Conservation (phyloP, 2,113 vertebrate genomes). For the Cinclus cinclus region DNA sequence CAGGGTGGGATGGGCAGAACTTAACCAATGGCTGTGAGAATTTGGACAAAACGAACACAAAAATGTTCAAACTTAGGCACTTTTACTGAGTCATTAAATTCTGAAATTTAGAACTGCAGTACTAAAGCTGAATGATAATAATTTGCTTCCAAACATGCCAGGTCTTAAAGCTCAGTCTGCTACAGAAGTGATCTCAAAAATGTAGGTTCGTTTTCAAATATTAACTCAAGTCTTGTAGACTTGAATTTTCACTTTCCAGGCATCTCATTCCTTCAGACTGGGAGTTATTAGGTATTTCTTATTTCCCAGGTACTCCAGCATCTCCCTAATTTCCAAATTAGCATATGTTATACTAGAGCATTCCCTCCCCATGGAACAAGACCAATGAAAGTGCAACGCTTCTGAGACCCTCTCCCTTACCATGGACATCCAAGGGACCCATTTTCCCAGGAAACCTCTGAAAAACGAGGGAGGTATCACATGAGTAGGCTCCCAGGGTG, state of each 20-base stretch:
- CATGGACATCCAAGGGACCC: not conserved
- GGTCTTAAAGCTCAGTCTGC: not conserved
- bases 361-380: not conserved
- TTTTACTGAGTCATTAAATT: not conserved
- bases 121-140: not conserved
- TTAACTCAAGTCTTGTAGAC: not conserved
- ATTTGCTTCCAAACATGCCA: not conserved
- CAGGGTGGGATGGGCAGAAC: not conserved
- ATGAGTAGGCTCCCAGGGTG: not conserved
- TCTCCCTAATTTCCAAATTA: not conserved
- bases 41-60: not conserved
- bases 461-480: not conserved
- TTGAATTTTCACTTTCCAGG: not conserved
- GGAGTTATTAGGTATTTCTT: not conserved
- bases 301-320: not conserved
- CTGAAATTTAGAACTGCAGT: not conserved
- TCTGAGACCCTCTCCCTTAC: not conserved
- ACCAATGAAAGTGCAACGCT: not conserved
- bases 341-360: not conserved
- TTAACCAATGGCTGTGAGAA: not conserved
- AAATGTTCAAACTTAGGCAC: not conserved
- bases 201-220: not conserved
- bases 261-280: not conserved
- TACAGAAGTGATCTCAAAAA: not conserved
- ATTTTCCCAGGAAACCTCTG: not conserved